Evolutionary conservation across 2,113 vertebrate species (phyloP).

Genomic region (Petrocephalus zakoni): DNA sequence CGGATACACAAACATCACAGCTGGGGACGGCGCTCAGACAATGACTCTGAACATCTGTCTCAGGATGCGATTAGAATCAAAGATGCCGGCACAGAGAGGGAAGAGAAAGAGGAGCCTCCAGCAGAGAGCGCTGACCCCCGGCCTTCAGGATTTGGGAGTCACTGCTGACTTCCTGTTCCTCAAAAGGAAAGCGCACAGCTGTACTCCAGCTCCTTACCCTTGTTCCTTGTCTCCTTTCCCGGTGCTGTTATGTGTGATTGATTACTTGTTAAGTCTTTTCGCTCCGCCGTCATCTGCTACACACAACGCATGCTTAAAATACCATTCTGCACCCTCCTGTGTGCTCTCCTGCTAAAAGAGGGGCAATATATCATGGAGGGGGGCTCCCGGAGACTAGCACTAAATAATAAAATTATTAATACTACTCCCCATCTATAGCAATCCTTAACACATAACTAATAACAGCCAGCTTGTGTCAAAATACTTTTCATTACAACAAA

Average conservation of each 20-base stretch:
- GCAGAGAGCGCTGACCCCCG: slow-evolving; percentile 58
- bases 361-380: not conserved
- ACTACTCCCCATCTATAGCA: not conserved
- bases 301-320: slow-evolving; percentile 1
- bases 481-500: not conserved
- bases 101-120: slow-evolving; percentile 38
- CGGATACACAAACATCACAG: not conserved
- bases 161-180: slow-evolving; percentile 56
- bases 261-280: slow-evolving; percentile 52
- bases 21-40: not conserved
- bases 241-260: slow-evolving; percentile 29
- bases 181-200: slow-evolving; percentile 30
- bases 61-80: slow-evolving; percentile 30
- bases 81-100: slow-evolving; percentile 35
- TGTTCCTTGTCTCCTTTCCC: slow-evolving; percentile 47
- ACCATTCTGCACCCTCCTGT: not conserved
- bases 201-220: slow-evolving; percentile 38
- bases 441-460: not conserved
- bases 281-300: slow-evolving; percentile 47
- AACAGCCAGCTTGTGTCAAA: not conserved
- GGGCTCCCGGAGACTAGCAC: not conserved
- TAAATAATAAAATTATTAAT: not conserved
- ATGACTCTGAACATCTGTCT: slow-evolving; percentile 40
- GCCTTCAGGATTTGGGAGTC: slow-evolving; percentile 46
- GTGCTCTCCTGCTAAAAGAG: not conserved